phyloP scores from a whole-genome alignment of 1,140 invertebrate species.

The Thaumetopoea pityocampa region DNA sequence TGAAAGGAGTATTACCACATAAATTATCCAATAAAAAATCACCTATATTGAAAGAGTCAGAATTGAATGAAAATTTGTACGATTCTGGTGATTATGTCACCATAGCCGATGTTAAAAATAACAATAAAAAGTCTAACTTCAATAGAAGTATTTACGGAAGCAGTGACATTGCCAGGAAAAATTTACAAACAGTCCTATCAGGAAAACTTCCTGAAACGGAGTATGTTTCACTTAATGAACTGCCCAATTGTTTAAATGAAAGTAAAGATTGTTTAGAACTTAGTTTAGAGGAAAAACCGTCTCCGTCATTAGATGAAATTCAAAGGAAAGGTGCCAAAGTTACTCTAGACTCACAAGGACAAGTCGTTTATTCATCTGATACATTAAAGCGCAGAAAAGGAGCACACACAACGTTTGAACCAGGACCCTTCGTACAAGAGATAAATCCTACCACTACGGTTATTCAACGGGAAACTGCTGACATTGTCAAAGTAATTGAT shows the following conservation, averaged over 20 bases:
- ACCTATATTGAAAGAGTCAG: constrained; percentile 68
- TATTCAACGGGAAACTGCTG: constrained; percentile 64
- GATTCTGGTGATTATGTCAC: constrained; percentile 88
- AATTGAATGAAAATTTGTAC: constrained; percentile 60
- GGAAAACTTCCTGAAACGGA: constrained; percentile 80
- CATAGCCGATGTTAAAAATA: constrained; percentile 87
- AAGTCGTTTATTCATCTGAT: constrained; percentile 93
- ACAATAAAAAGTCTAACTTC: constrained; percentile 78
- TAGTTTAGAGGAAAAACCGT: constrained; percentile 44
- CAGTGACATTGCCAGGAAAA: constrained; percentile 77
- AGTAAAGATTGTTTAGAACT: constrained; percentile 66
- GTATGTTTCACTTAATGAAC: constrained; percentile 88
- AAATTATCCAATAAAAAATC: constrained; percentile 74
- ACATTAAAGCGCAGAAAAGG: constrained; percentile 88
- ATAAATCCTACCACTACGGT: constrained; percentile 62
- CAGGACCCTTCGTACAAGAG: constrained; percentile 86
- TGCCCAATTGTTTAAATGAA: constrained; percentile 79
- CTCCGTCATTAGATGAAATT: constrained; percentile 43
- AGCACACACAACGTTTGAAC: constrained; percentile 89
- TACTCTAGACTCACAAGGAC: constrained; percentile 90
- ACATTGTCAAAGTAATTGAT: constrained; percentile 58
- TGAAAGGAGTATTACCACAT: constrained; percentile 78
- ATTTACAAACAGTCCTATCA: constrained; percentile 75
- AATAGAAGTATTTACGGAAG: constrained; percentile 75
- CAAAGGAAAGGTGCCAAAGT: constrained; percentile 85